These are phyloP conservation scores for Phodopus roborovskii DNA, from an alignment of 2,113 vertebrate species.

Conservation along the genomic window DNA sequence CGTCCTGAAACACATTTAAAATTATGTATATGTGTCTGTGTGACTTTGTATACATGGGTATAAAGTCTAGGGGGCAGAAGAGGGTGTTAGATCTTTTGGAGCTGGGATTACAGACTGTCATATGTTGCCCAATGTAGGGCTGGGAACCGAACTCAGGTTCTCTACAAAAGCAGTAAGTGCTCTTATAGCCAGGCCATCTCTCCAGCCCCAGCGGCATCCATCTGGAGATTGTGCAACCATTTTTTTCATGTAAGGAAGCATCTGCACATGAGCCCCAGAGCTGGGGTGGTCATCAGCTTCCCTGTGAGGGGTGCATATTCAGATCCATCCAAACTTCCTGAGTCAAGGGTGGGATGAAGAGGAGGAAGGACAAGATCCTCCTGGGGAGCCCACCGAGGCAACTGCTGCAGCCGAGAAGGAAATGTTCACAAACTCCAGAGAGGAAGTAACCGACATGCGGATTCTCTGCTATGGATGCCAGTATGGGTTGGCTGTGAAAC, in stretches of 20 bases:
- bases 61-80: not conserved
- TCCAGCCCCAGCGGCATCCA: not conserved
- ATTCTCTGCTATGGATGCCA: not conserved
- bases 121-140: no score
- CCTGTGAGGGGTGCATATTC: rapidly evolving
- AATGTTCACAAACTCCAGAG: not conserved
- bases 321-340: not conserved
- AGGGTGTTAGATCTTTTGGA: not conserved
- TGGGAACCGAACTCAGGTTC: not conserved
- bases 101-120: not conserved
- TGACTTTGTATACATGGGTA: not conserved
- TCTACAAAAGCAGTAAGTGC: not conserved
- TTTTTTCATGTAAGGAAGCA: not conserved
- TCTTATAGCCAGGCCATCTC: not conserved
- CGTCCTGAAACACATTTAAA: not conserved
- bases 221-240: not conserved
- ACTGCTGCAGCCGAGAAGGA: not conserved
- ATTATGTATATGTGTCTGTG: not conserved
- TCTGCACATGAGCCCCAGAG: not conserved
- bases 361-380: not conserved
- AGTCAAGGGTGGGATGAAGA: not conserved
- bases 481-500: no score
- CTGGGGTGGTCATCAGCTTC: not conserved
- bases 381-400: not conserved
- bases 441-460: not conserved